Evolutionary conservation across 1,140 invertebrate genomes (phyloP).

Genomic region (Globodera ellingtonae): DNA sequence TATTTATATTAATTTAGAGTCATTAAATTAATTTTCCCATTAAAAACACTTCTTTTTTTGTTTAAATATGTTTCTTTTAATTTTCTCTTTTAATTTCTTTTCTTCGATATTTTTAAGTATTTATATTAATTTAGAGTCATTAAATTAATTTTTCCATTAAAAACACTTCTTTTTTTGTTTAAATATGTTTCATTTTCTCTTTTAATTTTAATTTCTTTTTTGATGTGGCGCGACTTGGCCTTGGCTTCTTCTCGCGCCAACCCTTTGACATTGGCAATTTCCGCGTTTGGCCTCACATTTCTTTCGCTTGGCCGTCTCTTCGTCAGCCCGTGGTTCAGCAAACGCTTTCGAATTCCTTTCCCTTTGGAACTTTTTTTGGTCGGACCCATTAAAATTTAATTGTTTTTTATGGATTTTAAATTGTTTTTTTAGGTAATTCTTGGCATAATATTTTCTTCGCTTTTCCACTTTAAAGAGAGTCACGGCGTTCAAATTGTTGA

Average conservation of each 20-base stretch:
- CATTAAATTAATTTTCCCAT: too few relatives aligned
- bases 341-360: constrained; percentile 67
- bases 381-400: constrained; percentile 27
- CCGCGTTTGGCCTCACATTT: constrained; percentile 66
- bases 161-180: too few relatives aligned
- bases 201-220: not conserved
- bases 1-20: too few relatives aligned
- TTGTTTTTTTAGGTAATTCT: constrained; percentile 37
- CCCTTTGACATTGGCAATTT: constrained; percentile 66
- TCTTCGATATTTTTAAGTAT: too few relatives aligned
- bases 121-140: too few relatives aligned
- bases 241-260: constrained; percentile 66
- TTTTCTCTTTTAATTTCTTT: too few relatives aligned
- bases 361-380: constrained; percentile 69
- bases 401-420: not conserved
- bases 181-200: not conserved
- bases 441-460: constrained; percentile 65
- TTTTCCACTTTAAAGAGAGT: constrained; percentile 64
- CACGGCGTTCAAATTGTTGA: constrained; percentile 68
- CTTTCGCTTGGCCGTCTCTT: constrained; percentile 66
- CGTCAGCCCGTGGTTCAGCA: constrained; percentile 68
- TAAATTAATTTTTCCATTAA: too few relatives aligned
- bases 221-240: constrained; percentile 65
- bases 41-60: too few relatives aligned
- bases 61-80: too few relatives aligned